Percentiles rank a stretch among this genome's conserved stretches.
Conservation (phyloP, 2,113 vertebrate species). For the cat (Felis catus) region DNA sequence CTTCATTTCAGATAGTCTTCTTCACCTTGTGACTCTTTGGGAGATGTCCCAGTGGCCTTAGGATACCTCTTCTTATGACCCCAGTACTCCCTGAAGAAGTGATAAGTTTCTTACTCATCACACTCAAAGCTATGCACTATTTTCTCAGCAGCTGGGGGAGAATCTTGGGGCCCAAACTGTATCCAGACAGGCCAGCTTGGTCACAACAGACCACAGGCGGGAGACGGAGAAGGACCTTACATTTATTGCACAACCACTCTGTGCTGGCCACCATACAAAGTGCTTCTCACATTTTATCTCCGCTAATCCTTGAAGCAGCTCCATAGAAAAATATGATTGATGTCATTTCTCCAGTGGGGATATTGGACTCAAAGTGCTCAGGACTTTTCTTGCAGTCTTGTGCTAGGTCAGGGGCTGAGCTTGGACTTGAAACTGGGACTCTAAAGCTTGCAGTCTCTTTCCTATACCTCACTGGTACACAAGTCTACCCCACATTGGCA, state of each 20-base stretch:
- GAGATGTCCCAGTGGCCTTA: not conserved
- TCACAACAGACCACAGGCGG: not conserved
- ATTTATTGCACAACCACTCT: not conserved
- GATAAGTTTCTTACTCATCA: not conserved
- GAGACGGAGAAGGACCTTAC: fast-evolving
- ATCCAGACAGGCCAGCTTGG: not conserved
- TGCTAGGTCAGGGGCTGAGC: not conserved
- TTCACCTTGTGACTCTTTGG: not conserved
- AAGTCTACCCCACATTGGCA: not conserved
- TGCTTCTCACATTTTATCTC: not conserved
- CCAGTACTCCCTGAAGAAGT: not conserved
- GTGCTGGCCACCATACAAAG: not conserved
- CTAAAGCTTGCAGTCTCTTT: not conserved
- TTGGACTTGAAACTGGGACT: not conserved
- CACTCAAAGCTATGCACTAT: not conserved
- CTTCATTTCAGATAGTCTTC: not conserved
- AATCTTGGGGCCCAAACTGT: not conserved
- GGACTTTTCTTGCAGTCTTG: not conserved
- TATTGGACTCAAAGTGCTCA: not conserved
- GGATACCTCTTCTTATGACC: not conserved
- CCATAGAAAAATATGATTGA: not conserved
- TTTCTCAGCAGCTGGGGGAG: not conserved
- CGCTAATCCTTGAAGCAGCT: not conserved
- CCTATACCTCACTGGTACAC: not conserved
- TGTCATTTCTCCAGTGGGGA: not conserved